Base-by-base conservation (phyloP, 2,797 vertebrate species). In the Poeciliopsis gracilis region DNA sequence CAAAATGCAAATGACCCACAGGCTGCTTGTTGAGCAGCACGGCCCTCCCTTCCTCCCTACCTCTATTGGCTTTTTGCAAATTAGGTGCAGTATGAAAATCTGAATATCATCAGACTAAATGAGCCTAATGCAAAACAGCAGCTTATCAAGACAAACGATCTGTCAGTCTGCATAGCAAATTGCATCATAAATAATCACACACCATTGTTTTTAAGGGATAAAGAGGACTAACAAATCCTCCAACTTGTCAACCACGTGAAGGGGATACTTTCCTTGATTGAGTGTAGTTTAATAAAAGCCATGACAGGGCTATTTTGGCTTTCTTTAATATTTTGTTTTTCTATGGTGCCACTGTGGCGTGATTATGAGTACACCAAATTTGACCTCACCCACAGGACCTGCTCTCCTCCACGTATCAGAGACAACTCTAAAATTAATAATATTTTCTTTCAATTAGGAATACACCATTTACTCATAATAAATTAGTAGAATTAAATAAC, bases 101-200 rank as follows among this genome's bases (percentile, higher is more conserved):
- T 93, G 92, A 96, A 95, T 96, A 95, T 94, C 94, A 95, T 95
- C 93, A 94, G 92, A 87, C 88, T 94, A 94, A 96, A 95, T 94
- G 91, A 94, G 93, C 84, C 82, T 90, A 94, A 95, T 94, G 93
- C 94, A 94, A 93, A 95, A 90, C 83, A 92, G 93, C 93, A 93
- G 91, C 93, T 94, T 94, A 94, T 93, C 91, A 94, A 94, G 95
- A 95, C 91, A 95, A 95, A 95, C 82, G 93, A 94, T 94, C 94
- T 94, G 94, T 93, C 94, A 94, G 87, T 94, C 89, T 85, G 82
- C 82, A 86, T 73, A 81, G 91, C 85, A 92, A 95, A 95, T 91
- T 89, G 88, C 86, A 88, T 90, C 92, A 88, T 95, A 96, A 96
- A 96, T 95, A 94, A 95, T 94, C 88, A 84, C 77, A 61, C 70